Evolutionary conservation across 2,113 vertebrate species (phyloP).

Genomic region (Coryphaenoides rupestris): DNA sequence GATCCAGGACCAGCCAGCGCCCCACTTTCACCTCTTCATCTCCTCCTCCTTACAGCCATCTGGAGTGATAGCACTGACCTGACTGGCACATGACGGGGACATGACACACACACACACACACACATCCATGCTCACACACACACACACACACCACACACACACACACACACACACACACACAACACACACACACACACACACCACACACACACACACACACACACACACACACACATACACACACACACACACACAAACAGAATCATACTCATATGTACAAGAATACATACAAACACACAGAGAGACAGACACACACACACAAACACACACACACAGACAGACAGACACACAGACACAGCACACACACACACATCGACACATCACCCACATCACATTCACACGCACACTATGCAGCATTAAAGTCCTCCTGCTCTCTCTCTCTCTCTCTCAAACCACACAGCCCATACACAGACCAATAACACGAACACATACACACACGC

Average conservation of each 20-base stretch:
- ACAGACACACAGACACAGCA: too few species aligned
- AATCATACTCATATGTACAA: background rate
- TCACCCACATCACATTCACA: too few species aligned
- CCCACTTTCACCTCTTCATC: constrained; percentile 2
- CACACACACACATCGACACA: background rate
- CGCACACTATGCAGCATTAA: too few species aligned
- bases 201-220: background rate
- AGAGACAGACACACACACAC: background rate
- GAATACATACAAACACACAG: background rate
- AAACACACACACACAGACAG: background rate
- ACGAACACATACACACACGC: background rate
- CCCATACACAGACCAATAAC: background rate
- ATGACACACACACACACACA: background rate
- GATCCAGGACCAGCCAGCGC: constrained; percentile 5
- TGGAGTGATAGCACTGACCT: constrained; percentile 15
- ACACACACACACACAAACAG: background rate
- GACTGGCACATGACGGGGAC: background rate
- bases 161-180: constrained; percentile 3
- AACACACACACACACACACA: background rate
- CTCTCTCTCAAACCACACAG: background rate
- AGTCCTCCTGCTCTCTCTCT: too few species aligned
- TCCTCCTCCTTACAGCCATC: constrained; percentile 10
- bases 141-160: background rate
- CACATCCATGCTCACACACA: background rate
- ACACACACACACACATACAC: background rate